A percentile compares a stretch with the other conserved stretches of the same genome.
Conservation (phyloP, 2,113 vertebrate genomes). For the Pseudopodoces humilis region DNA sequence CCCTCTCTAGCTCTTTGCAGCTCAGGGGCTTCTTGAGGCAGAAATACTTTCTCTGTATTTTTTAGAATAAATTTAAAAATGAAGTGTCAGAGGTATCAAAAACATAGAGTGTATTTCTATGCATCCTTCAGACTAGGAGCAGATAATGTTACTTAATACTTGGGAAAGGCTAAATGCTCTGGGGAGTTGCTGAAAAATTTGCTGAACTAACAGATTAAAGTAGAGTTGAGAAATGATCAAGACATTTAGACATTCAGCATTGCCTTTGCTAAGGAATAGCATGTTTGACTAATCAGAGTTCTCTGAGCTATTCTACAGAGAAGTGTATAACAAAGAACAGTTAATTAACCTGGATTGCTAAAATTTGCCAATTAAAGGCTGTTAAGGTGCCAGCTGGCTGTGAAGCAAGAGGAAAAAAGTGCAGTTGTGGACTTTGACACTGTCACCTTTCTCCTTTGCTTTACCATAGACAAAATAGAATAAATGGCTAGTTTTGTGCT, state of each 20-base stretch:
- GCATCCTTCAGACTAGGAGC: background rate
- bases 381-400: slow-evolving; percentile 25
- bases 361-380: background rate
- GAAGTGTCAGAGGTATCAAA: background rate
- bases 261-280: background rate
- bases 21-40: background rate
- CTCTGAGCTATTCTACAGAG: background rate
- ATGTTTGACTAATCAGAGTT: background rate
- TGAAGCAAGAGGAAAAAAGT: background rate
- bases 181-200: background rate
- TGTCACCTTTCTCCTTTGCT: background rate
- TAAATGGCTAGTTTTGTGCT: slow-evolving; percentile 16
- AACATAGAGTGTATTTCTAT: background rate
- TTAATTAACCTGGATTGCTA: slow-evolving; percentile 40
- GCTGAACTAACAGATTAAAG: background rate
- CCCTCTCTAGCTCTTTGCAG: background rate
- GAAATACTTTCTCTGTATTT: background rate
- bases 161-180: background rate
- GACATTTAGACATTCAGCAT: background rate
- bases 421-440: slow-evolving; percentile 36
- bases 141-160: background rate
- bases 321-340: background rate
- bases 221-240: background rate
- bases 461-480: background rate
- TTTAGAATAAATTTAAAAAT: background rate